Evolutionary conservation across 1,140 invertebrate species (phyloP).

Genomic region (Penaeus indicus): DNA sequence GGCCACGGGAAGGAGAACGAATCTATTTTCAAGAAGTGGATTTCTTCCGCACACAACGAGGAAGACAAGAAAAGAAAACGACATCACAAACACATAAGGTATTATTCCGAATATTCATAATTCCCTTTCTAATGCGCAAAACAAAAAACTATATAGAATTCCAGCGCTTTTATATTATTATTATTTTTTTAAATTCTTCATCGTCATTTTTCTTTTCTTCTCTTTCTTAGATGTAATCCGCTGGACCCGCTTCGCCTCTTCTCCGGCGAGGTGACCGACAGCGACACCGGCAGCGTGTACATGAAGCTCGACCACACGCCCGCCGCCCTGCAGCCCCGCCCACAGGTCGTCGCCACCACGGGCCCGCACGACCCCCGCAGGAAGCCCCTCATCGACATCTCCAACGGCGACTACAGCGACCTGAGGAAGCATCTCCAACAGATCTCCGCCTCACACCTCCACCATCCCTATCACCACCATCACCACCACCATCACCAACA

Average conservation of each 20-base stretch:
- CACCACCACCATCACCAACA: conserved; percentile 16
- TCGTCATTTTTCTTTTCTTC: background rate
- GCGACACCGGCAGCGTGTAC: conserved; percentile 65
- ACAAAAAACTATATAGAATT: background rate
- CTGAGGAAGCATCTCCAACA: conserved; percentile 61
- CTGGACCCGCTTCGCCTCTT: conserved; percentile 62
- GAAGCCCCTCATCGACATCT: conserved; percentile 62
- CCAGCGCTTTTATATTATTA: background rate
- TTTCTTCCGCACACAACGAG: conserved; percentile 41
- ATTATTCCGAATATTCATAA: background rate
- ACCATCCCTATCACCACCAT: conserved; percentile 1
- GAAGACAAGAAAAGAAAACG: conserved; percentile 61
- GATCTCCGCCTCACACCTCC: conserved; percentile 17
- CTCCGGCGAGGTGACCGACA: conserved; percentile 60
- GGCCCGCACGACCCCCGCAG: conserved; percentile 59
- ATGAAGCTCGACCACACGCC: conserved; percentile 64
- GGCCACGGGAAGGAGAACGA: conserved; percentile 58
- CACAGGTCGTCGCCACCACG: conserved; percentile 38
- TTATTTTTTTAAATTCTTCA: background rate
- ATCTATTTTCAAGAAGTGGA: conserved; percentile 58
- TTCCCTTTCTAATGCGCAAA: background rate
- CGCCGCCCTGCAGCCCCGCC: conserved; percentile 59
- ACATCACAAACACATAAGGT: conserved; percentile 60
- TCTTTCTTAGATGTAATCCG: conserved; percentile 49
- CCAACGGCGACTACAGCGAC: conserved; percentile 65